Conservation (phyloP, 2,113 vertebrate species). For the Phyllopteryx taeniolatus region DNA sequence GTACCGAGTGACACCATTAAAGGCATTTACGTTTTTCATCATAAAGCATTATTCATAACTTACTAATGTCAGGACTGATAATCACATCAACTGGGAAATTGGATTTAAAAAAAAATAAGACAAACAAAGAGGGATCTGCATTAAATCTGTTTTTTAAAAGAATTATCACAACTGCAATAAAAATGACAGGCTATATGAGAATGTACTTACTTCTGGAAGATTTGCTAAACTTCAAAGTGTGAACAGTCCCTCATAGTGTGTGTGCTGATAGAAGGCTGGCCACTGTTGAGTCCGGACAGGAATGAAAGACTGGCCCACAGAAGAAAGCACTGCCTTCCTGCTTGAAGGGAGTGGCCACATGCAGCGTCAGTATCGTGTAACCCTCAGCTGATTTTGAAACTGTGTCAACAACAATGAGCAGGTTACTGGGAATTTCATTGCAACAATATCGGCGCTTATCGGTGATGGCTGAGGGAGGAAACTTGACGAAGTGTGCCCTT, state of each 20-base stretch:
- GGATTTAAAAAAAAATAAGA: background rate
- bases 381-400: slow-evolving; percentile 47
- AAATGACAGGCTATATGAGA: background rate
- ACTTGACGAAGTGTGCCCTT: background rate
- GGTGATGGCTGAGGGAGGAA: slow-evolving; percentile 1
- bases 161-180: background rate
- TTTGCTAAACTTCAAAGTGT: slow-evolving; percentile 24
- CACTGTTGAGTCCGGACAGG: slow-evolving; percentile 31
- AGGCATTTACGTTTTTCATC: background rate
- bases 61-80: background rate
- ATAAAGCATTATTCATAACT: background rate
- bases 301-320: slow-evolving; percentile 51
- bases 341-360: slow-evolving; percentile 55
- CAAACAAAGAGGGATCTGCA: background rate
- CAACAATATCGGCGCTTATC: slow-evolving; percentile 37
- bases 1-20: background rate
- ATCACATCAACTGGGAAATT: background rate
- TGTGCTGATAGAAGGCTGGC: slow-evolving; percentile 19
- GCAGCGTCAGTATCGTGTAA: slow-evolving; percentile 52
- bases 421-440: slow-evolving; percentile 17
- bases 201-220: slow-evolving; percentile 4
- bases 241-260: slow-evolving; percentile 12
- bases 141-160: background rate
- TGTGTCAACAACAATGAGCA: slow-evolving; percentile 57
- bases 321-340: slow-evolving; percentile 38